Evolutionary conservation across 2,797 vertebrate species (phyloP), one percentile per base, ranked within the genome.

Genomic region (Ctenopoma kingsleyae): DNA sequence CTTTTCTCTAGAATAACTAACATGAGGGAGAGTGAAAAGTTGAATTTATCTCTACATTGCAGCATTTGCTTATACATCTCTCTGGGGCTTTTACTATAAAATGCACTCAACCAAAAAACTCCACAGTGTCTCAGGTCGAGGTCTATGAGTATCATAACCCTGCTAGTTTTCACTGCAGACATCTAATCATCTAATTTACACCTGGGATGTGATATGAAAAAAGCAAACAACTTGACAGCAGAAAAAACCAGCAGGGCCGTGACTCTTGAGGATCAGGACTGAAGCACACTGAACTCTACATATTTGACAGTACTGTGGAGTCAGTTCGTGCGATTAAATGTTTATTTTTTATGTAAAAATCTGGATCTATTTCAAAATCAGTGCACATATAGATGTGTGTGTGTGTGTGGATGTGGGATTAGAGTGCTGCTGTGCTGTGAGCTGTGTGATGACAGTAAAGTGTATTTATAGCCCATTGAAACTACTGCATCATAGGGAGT

Each of bases 391-490:
- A 38, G n/a, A 57, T 49, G 13, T 41, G 17, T 40, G 30, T 65
- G 12, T 46, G 25, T 65, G 12, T 50, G 27, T 80, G 80, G 67
- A 71, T 82, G 67, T 85, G 71, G 88, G 86, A 87, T 87, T 86
- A 80, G 78, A 81, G 81, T 69, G 77, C 20, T 61, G 81, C 60
- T 67, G 69, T 56, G 71, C 77, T 83, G 58, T 67, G 82, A 75
- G 81, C 82, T 77, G 52, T 80, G 57, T 81, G 76, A 85, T 87
- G 87, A 88, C 89, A 85, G 76, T 76, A 59, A 82, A 73, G 65
- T 72, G 61, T 91, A 92, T 92, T 91, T 91, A 90, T 91, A 92
- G 84, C 65, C 63, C 67, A 83, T 56, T 89, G 89, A 92, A 87
- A 90, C 71, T 81, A 83, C 87, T 86, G 86, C 85, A 88, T 89